A percentile compares a stretch with the other conserved stretches of the same genome.
Evolutionary conservation across 2,888 invertebrate species (phyloP).

Genomic region (Griposia aprilina): DNA sequence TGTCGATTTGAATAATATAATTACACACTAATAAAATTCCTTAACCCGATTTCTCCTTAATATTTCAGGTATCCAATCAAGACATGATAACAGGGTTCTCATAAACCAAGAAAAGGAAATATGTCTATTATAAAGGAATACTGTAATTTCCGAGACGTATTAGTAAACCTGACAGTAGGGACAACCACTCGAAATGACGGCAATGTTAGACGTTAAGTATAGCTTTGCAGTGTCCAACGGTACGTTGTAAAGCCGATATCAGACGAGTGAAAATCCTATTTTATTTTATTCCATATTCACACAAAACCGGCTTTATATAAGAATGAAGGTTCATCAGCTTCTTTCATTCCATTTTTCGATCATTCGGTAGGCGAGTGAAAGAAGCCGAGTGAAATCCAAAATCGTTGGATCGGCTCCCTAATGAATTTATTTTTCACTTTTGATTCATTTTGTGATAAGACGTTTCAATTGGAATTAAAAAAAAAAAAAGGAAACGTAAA

Average conservation of each 20-base stretch:
- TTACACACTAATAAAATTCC: conserved; percentile 11
- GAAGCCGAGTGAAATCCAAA: neutral
- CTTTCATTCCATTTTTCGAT: neutral
- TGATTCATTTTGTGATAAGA: neutral
- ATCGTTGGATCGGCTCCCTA: neutral
- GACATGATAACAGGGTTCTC: conserved; percentile 48
- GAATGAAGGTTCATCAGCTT: neutral
- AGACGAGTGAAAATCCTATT: neutral
- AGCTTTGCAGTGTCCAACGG: conserved; percentile 49
- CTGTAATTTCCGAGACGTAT: conserved; percentile 60
- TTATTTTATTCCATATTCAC: neutral
- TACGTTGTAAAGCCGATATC: conserved; percentile 45
- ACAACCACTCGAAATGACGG: conserved; percentile 1
- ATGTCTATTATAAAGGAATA: conserved; percentile 21
- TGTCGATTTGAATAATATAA: neutral
- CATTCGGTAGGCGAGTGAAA: neutral
- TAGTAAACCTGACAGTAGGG: conserved; percentile 48
- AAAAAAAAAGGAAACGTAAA: neutral
- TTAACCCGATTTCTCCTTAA: conserved; percentile 11
- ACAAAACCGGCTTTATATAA: neutral
- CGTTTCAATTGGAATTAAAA: neutral
- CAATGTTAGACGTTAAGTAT: conserved; percentile 58
- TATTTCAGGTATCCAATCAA: conserved; percentile 7
- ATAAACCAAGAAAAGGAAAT: conserved; percentile 42
- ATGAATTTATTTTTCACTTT: neutral